Conservation (phyloP, 2,797 vertebrate genomes). For the Characodon lateralis region DNA sequence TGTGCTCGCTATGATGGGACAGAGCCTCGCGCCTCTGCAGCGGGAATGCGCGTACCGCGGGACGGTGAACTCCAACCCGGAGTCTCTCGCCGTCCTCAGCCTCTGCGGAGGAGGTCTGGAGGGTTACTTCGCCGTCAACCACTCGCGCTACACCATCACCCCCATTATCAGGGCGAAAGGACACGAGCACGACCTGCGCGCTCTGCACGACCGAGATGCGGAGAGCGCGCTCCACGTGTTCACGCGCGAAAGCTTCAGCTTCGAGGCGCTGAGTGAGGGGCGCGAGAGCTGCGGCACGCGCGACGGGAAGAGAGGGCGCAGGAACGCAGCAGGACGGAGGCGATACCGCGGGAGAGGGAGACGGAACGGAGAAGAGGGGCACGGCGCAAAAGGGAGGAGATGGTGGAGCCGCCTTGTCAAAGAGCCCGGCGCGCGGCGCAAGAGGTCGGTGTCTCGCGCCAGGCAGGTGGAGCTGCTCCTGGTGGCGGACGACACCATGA, state of each 20-base stretch:
- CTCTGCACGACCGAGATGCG: conserved; percentile 79
- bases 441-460: conserved; percentile 88
- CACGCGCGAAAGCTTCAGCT: conserved; percentile 84
- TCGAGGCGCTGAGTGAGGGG: conserved; percentile 60
- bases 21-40: conserved; percentile 53
- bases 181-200: conserved; percentile 73
- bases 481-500: conserved; percentile 94
- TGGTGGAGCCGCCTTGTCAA: conserved; percentile 50
- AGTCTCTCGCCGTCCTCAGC: conserved; percentile 89
- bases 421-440: conserved; percentile 60
- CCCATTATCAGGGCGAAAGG: conserved; percentile 74
- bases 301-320: conserved; percentile 55
- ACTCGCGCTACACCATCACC: conserved; percentile 87
- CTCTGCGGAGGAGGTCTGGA: conserved; percentile 89
- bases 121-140: conserved; percentile 90
- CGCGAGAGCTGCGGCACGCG: conserved; percentile 73
- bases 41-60: conserved; percentile 89
- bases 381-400: conserved; percentile 37
- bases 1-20: conserved; percentile 65
- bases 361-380: conserved; percentile 12
- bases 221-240: conserved; percentile 78
- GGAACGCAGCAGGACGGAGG: conserved; percentile 31
- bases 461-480: conserved; percentile 95
- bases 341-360: conserved; percentile 17
- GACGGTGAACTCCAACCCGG: conserved; percentile 87